Conservation (phyloP, 2,888 invertebrate species). For the Lissonota sp. region DNA sequence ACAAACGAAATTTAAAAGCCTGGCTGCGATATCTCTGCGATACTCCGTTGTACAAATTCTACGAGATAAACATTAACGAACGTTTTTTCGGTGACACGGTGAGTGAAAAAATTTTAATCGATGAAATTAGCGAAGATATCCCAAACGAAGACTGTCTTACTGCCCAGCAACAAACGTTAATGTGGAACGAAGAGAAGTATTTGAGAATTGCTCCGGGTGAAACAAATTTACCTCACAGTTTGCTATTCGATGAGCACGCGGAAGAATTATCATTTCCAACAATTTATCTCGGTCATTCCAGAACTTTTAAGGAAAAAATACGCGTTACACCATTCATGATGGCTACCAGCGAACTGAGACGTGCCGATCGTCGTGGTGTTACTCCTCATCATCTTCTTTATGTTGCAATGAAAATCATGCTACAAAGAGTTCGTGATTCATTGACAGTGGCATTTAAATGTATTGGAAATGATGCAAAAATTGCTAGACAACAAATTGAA, state of each 20-base stretch:
- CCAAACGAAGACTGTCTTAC: conserved; percentile 42
- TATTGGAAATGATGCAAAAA: not conserved
- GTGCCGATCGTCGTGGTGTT: conserved; percentile 79
- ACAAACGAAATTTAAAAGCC: conserved; percentile 62
- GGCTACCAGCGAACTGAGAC: conserved; percentile 80
- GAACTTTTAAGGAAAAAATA: conserved; percentile 72
- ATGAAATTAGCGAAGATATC: conserved; percentile 32
- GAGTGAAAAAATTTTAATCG: not conserved
- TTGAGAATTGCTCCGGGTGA: conserved; percentile 63
- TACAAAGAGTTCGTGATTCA: conserved; percentile 66
- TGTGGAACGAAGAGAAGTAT: conserved; percentile 62
- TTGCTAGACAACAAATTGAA: not conserved
- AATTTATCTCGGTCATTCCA: conserved; percentile 80
- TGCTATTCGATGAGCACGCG: conserved; percentile 80
- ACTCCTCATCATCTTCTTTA: conserved; percentile 76
- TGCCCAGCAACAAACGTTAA: conserved; percentile 49
- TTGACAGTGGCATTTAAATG: conserved; percentile 33
- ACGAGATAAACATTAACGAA: conserved; percentile 30
- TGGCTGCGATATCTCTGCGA: conserved; percentile 66
- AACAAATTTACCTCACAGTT: conserved; percentile 71
- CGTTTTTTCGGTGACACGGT: not conserved
- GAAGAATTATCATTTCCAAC: conserved; percentile 63
- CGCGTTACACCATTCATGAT: conserved; percentile 78
- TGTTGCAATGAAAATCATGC: conserved; percentile 81
- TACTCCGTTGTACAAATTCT: conserved; percentile 60